phyloP scores from a whole-genome alignment of 1,140 invertebrate species.

The Plodia interpunctella region DNA sequence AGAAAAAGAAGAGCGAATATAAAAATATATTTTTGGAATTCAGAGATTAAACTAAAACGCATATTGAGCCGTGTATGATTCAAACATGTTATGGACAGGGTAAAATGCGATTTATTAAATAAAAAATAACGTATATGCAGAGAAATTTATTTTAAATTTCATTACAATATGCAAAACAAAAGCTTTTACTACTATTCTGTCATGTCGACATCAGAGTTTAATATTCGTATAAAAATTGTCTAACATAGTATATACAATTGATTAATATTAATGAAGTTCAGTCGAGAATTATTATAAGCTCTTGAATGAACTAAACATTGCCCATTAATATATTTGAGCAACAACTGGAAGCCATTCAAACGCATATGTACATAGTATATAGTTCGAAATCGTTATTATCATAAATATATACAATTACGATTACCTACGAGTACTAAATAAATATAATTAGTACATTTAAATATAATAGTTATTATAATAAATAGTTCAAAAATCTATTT shows the following conservation, averaged over 20 bases:
- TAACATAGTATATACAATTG: conserved; percentile 31
- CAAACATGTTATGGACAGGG: too few species aligned
- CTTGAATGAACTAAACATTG: conserved; percentile 17
- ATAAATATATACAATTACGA: conserved; percentile 14
- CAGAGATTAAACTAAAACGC: too few species aligned
- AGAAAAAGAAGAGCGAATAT: too few species aligned
- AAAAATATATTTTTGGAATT: too few species aligned
- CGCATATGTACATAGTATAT: too few species aligned
- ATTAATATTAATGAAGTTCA: conserved; percentile 20
- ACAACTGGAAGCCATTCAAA: conserved; percentile 25
- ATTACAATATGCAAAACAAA: conserved; percentile 45
- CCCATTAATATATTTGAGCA: conserved; percentile 18
- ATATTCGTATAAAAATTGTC: conserved; percentile 43
- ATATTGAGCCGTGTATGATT: too few species aligned
- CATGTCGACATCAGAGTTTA: conserved; percentile 18
- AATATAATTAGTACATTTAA: conserved; percentile 4
- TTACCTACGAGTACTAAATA: conserved; percentile 8
- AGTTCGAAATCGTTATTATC: neutral
- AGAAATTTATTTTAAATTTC: conserved; percentile 19
- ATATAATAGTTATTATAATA: neutral
- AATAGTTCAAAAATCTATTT: neutral
- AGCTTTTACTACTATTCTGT: conserved; percentile 37
- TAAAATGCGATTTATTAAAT: neutral
- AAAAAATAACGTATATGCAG: neutral
- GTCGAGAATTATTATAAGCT: conserved; percentile 20